Conservation (phyloP, 2,113 vertebrate species). For the Poeciliopsis turrubarensis region DNA sequence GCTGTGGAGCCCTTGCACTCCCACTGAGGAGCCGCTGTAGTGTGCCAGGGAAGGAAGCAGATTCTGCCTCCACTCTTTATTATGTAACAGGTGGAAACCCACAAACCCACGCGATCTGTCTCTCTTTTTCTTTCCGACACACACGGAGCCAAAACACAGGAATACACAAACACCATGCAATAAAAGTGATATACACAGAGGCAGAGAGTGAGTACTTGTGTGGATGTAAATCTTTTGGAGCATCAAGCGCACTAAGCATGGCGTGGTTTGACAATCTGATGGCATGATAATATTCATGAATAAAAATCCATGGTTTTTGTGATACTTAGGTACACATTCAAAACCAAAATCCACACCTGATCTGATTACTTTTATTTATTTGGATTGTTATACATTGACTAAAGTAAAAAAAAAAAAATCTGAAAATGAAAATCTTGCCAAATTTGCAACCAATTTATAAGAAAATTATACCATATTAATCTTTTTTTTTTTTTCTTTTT, state of each 20-base stretch:
- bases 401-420: too few relatives aligned
- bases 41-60: conserved; percentile 62
- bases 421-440: too few relatives aligned
- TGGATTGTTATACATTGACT: too few relatives aligned
- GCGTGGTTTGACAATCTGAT: not conserved
- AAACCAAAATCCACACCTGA: not conserved
- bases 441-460: too few relatives aligned
- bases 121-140: conserved; percentile 35
- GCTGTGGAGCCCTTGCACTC: conserved; percentile 63
- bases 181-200: conserved; percentile 9
- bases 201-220: not conserved
- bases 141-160: conserved; percentile 29
- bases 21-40: conserved; percentile 56
- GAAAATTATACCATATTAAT: too few relatives aligned
- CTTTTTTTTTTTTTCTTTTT: too few relatives aligned
- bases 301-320: not conserved
- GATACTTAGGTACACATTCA: not conserved
- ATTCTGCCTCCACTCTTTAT: conserved; percentile 66
- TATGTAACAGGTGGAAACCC: conserved; percentile 76
- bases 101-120: conserved; percentile 51
- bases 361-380: too few relatives aligned
- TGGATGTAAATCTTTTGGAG: conserved; percentile 5
- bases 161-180: conserved; percentile 17
- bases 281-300: not conserved
- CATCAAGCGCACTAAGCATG: not conserved